phyloP scores from a whole-genome alignment of 30 jellyfish, hydroid and myxozoan species.

The Hydractinia symbiolongicarpus region DNA sequence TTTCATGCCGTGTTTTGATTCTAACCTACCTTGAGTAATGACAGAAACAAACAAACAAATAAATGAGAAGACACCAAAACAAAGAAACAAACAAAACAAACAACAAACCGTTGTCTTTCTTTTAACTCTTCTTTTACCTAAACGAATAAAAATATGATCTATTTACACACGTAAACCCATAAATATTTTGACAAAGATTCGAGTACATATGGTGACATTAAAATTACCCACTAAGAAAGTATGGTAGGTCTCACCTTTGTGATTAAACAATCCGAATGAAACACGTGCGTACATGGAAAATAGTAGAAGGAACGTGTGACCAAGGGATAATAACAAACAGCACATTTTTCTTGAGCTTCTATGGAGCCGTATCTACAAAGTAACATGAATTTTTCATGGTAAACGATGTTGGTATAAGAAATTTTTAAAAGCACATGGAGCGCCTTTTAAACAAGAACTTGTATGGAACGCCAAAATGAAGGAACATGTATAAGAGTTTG shows the following conservation, averaged over 20 bases:
- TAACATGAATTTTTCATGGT: neutral
- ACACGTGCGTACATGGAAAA: constrained; percentile 96
- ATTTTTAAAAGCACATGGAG: no score
- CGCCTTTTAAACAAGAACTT: no score
- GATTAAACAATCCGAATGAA: constrained; percentile 85
- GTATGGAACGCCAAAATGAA: neutral
- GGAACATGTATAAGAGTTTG: neutral
- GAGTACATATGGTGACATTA: neutral
- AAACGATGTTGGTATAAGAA: no score
- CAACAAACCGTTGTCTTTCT: constrained; percentile 65
- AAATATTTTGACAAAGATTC: neutral
- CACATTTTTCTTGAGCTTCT: constrained; percentile 93
- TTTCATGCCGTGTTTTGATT: neutral
- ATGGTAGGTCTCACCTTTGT: constrained; percentile 45
- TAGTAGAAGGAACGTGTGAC: constrained; percentile 90
- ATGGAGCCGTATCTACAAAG: constrained; percentile 73
- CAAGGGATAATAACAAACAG: constrained; percentile 86
- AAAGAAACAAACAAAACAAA: neutral
- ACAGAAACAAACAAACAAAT: neutral
- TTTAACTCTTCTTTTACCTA: constrained; percentile 65
- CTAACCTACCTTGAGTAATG: neutral
- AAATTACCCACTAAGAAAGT: no score
- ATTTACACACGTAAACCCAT: no score
- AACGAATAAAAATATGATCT: constrained; percentile 1
- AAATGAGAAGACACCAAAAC: neutral